A percentile compares a stretch with the other conserved stretches of the same genome.
These are phyloP conservation scores for Dissostichus mawsoni DNA, from an alignment of 2,113 vertebrate species.

Conservation along the genomic window DNA sequence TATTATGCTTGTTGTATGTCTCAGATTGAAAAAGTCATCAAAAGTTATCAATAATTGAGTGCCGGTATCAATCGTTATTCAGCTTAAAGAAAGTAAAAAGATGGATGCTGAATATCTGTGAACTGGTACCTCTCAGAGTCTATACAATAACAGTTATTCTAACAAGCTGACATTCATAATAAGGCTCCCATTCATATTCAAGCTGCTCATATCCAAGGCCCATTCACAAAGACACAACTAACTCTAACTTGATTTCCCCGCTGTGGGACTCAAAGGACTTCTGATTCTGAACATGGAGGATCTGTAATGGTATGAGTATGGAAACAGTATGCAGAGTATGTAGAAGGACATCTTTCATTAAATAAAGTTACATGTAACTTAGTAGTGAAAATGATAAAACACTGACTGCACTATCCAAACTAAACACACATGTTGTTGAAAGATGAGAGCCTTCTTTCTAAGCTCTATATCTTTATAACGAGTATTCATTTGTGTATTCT, in stretches of 20 bases:
- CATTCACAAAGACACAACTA: background rate
- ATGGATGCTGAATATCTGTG: background rate
- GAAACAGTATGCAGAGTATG: background rate
- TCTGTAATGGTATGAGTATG: background rate
- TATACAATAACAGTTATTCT: background rate
- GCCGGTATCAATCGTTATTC: background rate
- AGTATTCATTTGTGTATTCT: slow-evolving; percentile 20
- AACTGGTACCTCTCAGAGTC: background rate
- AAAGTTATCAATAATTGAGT: no score
- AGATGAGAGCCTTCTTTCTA: slow-evolving; percentile 6
- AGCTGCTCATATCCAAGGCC: background rate
- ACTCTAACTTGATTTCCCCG: background rate
- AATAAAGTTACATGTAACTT: no score
- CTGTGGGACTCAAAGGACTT: no score
- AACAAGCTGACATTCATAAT: slow-evolving; percentile 5
- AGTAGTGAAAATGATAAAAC: no score
- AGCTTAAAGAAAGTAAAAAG: background rate
- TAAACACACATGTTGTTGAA: background rate
- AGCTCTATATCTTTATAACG: background rate
- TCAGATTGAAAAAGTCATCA: no score
- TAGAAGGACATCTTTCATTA: no score
- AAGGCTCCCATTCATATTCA: slow-evolving; percentile 4
- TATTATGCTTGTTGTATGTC: no score
- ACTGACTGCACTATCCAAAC: no score
- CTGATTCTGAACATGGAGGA: background rate